Base-by-base conservation (phyloP, 2,888 invertebrate genomes). In the Melangyna quadrimaculata region DNA sequence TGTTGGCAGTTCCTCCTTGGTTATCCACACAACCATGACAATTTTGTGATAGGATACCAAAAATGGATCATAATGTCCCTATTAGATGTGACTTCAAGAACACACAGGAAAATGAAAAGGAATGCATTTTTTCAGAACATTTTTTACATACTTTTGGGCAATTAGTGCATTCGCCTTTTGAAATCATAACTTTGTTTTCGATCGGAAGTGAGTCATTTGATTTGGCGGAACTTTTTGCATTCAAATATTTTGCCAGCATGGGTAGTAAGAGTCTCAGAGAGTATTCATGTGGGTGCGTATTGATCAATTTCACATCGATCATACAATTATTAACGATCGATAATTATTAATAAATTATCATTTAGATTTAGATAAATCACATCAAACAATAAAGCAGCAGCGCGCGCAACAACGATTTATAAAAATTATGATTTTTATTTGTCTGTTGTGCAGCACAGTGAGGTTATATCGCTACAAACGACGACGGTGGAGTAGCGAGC, bases 341-440 rank as follows among this genome's bases (percentile, higher is more conserved):
- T 37, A 55, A 32, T 81, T 81, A 86, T 86, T 86, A 86, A 86
- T 86, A 86, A 86, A 86, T 86, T 86, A 73, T 78, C 73, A 43
- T 63, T 70, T 78, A 77, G 81, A 73, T 65, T 81, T 77, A 73
- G 57, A 86, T 86, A 86, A 86, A 86, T 86, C 86, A 81, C 75
- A 65, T 57, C 35, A 24, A 40, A 27, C 81, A 72, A 77, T 77
- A 67, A 77, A 78, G 55, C 78, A 53, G 65, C 78, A 65, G 51
- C 19, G 40, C 40, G 63, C 61, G 48, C 67, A 48, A 40, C 53
- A 45, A 61, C 61, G 71, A 55, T 45, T 61, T 51, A 72, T 78
- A 71, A 77, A 82, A 79, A 71, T 63, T 63, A 69, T 69, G 53
- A 59, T 69, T 78, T 75, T 70, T 57, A 72, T 72, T 67, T 67